These are phyloP conservation scores for Piprites chloris DNA, from an alignment of 2,113 vertebrate genomes.

Conservation along the genomic window DNA sequence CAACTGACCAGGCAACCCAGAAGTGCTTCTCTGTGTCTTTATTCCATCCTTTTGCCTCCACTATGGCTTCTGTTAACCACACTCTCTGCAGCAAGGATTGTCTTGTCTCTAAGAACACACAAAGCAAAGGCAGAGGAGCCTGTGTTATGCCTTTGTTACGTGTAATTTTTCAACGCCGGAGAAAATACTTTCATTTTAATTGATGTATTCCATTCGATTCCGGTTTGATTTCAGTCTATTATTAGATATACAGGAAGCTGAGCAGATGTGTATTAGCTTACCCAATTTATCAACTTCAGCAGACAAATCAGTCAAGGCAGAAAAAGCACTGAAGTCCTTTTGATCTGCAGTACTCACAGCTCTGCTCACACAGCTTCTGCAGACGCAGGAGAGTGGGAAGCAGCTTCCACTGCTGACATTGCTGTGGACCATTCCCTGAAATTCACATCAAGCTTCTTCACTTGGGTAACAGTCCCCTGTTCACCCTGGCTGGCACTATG, in stretches of 20 bases:
- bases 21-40: not conserved
- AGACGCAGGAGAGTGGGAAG: not conserved
- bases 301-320: not conserved
- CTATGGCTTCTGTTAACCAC: not conserved
- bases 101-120: not conserved
- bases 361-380: not conserved
- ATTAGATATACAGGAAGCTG: not conserved
- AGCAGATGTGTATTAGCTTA: not conserved
- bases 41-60: not conserved
- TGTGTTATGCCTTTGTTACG: not conserved
- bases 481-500: not conserved
- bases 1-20: not conserved
- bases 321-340: not conserved
- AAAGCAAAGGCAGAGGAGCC: not conserved
- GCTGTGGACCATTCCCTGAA: not conserved
- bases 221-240: conserved; percentile 22
- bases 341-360: not conserved
- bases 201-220: not conserved
- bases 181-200: conserved; percentile 24
- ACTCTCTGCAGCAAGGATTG: not conserved
- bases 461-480: not conserved
- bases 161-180: not conserved
- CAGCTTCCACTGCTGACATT: not conserved
- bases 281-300: not conserved
- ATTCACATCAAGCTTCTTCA: not conserved